Conservation (phyloP, 35 echinoderm and acorn worm genomes). For the Acanthaster planci region DNA sequence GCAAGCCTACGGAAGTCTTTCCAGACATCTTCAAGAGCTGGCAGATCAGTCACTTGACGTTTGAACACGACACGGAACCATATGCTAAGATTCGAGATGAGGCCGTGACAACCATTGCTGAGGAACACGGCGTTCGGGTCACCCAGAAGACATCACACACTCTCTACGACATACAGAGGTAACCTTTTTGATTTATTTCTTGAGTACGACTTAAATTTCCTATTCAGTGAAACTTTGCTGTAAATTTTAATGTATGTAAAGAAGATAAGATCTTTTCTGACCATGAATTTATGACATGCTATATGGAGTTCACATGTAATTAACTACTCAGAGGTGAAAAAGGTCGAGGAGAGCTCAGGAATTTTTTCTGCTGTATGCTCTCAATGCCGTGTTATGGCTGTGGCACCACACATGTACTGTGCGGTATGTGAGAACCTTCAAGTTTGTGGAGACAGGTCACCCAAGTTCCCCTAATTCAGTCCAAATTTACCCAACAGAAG, state of each 20-base stretch:
- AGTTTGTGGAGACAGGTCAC: no score
- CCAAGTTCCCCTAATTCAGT: no score
- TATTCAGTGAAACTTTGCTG: no score
- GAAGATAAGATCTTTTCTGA: background rate
- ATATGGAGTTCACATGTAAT: no score
- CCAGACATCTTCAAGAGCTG: constrained; percentile 69
- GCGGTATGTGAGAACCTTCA: no score
- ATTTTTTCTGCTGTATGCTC: no score
- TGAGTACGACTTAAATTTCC: no score
- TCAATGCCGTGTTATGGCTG: no score
- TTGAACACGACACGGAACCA: constrained; percentile 78
- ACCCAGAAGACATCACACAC: constrained; percentile 62
- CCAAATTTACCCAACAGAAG: no score
- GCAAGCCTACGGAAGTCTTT: constrained; percentile 67
- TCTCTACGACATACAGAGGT: constrained; percentile 28
- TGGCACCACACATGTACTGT: no score
- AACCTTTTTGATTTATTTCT: background rate
- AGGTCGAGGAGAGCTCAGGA: no score
- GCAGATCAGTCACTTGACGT: constrained; percentile 68
- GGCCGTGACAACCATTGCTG: constrained; percentile 33
- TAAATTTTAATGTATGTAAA: background rate
- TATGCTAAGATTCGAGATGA: constrained; percentile 62
- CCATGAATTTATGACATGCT: background rate
- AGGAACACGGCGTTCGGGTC: constrained; percentile 57
- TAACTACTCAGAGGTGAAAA: no score